Evolutionary conservation across 2,888 invertebrate genomes (phyloP).

Genomic region (Cantharis flavilabris): DNA sequence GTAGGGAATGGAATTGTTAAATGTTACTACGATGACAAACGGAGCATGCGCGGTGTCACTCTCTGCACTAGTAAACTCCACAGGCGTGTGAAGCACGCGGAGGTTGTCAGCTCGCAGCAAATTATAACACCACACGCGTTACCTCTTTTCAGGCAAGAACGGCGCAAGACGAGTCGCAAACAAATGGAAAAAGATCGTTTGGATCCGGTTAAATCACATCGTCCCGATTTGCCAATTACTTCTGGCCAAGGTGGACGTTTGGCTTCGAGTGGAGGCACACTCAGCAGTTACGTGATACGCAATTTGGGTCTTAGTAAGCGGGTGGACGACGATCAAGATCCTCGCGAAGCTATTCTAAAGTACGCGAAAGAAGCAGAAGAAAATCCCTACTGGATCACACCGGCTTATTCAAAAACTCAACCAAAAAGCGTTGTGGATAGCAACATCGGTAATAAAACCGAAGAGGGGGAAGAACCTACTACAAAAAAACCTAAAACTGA

Average conservation of each 20-base stretch:
- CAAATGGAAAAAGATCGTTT: conserved; percentile 89
- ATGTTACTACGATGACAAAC: conserved; percentile 87
- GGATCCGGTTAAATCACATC: conserved; percentile 80
- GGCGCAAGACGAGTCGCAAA: conserved; percentile 85
- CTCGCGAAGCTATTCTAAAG: conserved; percentile 91
- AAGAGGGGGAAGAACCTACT: conserved; percentile 41
- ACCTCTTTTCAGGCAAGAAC: conserved; percentile 91
- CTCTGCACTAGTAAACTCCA: conserved; percentile 83
- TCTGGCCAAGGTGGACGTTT: conserved; percentile 92
- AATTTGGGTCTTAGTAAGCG: conserved; percentile 92
- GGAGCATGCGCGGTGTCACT: conserved; percentile 88
- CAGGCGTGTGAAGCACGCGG: conserved; percentile 79
- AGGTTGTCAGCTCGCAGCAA: conserved; percentile 87
- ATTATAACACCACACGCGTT: conserved; percentile 96
- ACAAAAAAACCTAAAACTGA: conserved; percentile 46
- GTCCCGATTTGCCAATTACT: conserved; percentile 87
- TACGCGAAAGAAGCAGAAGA: conserved; percentile 94
- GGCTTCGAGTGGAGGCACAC: conserved; percentile 91
- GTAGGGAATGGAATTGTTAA: conserved; percentile 90
- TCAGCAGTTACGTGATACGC: conserved; percentile 91
- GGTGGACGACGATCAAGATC: conserved; percentile 91
- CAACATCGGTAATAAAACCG: background rate
- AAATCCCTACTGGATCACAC: conserved; percentile 96
- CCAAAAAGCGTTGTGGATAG: conserved; percentile 79
- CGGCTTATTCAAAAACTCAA: conserved; percentile 88